Evolutionary conservation across 2,113 vertebrate genomes (phyloP).

Genomic region (Anser brachyrhynchus): DNA sequence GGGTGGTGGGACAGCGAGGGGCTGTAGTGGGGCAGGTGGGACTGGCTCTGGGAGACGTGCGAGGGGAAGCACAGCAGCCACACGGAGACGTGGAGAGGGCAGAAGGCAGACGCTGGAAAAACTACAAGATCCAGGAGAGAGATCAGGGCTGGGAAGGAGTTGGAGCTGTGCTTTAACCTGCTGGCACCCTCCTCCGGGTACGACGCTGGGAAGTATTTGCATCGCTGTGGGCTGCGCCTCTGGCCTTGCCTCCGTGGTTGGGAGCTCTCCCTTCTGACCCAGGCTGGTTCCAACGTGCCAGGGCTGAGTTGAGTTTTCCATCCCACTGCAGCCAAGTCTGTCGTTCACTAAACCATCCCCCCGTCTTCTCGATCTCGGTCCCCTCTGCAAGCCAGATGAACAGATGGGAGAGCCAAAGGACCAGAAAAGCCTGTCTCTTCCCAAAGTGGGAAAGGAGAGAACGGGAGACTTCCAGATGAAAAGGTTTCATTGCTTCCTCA

Average conservation of each 20-base stretch:
- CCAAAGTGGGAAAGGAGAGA: neutral
- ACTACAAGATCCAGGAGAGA: neutral
- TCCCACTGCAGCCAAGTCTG: neutral
- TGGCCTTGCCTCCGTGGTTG: neutral
- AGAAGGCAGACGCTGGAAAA: neutral
- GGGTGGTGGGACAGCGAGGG: neutral
- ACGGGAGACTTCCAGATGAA: neutral
- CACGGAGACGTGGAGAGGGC: neutral
- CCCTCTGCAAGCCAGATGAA: neutral
- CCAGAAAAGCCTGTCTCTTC: neutral
- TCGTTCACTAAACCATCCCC: conserved; percentile 15
- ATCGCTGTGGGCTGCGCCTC: neutral
- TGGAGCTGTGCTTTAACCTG: neutral
- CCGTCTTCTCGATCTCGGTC: neutral
- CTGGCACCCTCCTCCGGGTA: neutral
- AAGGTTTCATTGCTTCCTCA: neutral
- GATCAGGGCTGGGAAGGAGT: neutral
- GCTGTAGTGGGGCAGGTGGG: neutral
- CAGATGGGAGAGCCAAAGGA: conserved; percentile 42
- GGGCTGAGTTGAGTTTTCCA: conserved; percentile 34
- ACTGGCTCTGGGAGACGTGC: neutral
- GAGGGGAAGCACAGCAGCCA: neutral
- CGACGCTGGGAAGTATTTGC: neutral
- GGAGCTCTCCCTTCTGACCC: neutral
- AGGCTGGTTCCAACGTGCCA: neutral